Evolutionary conservation across 2,113 vertebrate genomes (phyloP).

Genomic region (Nanorana parkeri): DNA sequence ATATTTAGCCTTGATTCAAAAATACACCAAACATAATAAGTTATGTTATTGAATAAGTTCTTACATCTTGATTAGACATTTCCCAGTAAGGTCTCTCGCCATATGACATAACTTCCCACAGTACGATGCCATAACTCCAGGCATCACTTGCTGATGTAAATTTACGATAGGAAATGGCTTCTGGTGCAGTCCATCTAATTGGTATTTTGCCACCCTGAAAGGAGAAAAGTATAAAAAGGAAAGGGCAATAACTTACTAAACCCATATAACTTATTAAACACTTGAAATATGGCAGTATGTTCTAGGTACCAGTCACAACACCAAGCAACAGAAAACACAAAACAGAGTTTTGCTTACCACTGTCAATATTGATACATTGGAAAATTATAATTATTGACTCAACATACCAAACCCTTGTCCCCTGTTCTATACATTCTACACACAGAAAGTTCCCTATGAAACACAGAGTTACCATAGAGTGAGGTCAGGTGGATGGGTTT

Average conservation of each 20-base stretch:
- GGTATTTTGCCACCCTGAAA: constrained; percentile 95
- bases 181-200: constrained; percentile 96
- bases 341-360: no score
- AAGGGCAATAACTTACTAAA: neutral
- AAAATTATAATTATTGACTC: no score
- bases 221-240: constrained; percentile 56
- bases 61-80: constrained; percentile 99
- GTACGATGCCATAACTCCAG: constrained; percentile 97
- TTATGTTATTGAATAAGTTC: constrained; percentile 64
- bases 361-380: no score
- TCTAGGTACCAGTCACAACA: no score
- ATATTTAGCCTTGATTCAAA: no score
- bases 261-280: neutral
- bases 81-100: constrained; percentile 98
- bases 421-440: no score
- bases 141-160: constrained; percentile 96
- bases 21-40: neutral
- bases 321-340: no score
- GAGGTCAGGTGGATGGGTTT: no score
- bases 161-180: constrained; percentile 97
- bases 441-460: no score
- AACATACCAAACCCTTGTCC: no score
- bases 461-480: no score
- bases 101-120: constrained; percentile 98
- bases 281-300: neutral